Base-by-base conservation (phyloP, 2,888 invertebrate genomes). In the Drosophila borborema region DNA sequence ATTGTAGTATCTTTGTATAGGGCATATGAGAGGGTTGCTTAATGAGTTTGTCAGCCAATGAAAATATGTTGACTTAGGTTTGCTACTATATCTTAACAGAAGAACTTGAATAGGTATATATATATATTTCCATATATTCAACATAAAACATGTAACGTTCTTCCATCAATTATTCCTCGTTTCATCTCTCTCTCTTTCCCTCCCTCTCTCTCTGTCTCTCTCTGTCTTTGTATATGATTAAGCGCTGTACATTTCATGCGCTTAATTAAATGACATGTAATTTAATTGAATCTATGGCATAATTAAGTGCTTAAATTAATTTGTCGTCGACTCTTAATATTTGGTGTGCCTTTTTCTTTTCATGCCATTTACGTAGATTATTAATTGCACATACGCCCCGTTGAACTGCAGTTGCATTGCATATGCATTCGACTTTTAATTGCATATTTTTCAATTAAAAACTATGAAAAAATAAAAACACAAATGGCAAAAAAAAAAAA, bases 401-500 rank as follows among this genome's bases (percentile, higher is more conserved):
- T 77, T 60, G 65, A 45, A 73, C 45, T 54, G 36, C 54, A 41
- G 36, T 72, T 72, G 43, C 54, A 23, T 59, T 59, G 59, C 69
- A 76, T 62, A 80, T 77, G 73, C 69, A 77, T 70, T 64, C 71
- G 74, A 74, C 67, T 80, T 82, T 84, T 86, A 86, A 84, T 86
- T 84, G 84, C 86, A 73, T 75, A 84, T 73, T 86, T 83, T 84
- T 82, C 86, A 86, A 84, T 84, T 86, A 86, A 86, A 86, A 86
- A 81, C 82, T 77, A 72, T 74, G 61, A 72, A 77, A 55, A n/a
- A 55, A 54, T 16, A 43, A 3, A 28, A 28, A 28, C 5, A 28
- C 6, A 1, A 28, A 28, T 6, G 46, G 45, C 45, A 46, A 46
- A 46, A 20, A 18, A 46, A 46, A 46, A 20, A 18, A 6, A 20